Evolutionary conservation across 2,888 invertebrate species (phyloP).

Genomic region (Chrysopilus asiliformis): DNA sequence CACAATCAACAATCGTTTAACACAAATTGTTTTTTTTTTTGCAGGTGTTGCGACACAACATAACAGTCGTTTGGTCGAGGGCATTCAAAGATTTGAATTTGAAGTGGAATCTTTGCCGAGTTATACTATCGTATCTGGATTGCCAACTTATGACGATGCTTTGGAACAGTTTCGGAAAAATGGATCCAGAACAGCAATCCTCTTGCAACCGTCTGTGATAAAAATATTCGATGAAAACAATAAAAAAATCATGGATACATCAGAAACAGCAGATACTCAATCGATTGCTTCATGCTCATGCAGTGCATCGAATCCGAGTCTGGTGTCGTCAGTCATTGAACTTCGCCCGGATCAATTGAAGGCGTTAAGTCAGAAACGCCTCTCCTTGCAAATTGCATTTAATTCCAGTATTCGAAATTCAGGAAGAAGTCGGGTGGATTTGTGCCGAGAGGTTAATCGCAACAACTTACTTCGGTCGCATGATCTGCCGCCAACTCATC

Average conservation of each 20-base stretch:
- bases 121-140: constrained; percentile 49
- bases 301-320: constrained; percentile 5
- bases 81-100: constrained; percentile 33
- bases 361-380: constrained; percentile 29
- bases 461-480: constrained; percentile 29
- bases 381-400: constrained; percentile 33
- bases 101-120: constrained; percentile 45
- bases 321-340: constrained; percentile 27
- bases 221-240: constrained; percentile 28
- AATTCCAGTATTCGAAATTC: constrained; percentile 17
- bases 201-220: constrained; percentile 28
- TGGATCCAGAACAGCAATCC: constrained; percentile 25
- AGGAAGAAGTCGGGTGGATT: constrained; percentile 17
- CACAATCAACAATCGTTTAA: too few relatives aligned
- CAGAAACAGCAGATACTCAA: neutral
- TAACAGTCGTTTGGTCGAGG: too few relatives aligned
- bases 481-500: constrained; percentile 14
- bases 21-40: too few relatives aligned
- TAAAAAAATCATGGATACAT: constrained; percentile 13
- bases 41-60: too few relatives aligned
- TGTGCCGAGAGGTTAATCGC: constrained; percentile 22
- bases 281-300: neutral
- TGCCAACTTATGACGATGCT: constrained; percentile 50
- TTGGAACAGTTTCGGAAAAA: constrained; percentile 43
- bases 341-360: constrained; percentile 32